A percentile compares a stretch with the other conserved stretches of the same genome.
Evolutionary conservation across 2,797 vertebrate genomes (phyloP).

Genomic region (Macropodus opercularis): DNA sequence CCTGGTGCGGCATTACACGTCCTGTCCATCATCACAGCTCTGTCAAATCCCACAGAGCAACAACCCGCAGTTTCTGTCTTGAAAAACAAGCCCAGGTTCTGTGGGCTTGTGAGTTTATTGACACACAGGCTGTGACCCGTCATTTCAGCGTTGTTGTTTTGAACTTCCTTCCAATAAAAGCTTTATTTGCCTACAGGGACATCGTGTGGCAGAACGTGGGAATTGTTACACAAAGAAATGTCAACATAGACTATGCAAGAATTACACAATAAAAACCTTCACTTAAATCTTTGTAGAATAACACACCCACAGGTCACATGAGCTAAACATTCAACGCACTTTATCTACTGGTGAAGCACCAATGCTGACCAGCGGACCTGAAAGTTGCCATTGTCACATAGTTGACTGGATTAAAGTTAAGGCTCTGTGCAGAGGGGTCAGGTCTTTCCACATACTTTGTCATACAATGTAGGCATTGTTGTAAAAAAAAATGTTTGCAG

Average conservation of each 20-base stretch:
- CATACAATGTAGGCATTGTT: not conserved
- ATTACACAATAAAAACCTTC: not conserved
- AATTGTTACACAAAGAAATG: not conserved
- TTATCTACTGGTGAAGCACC: not conserved
- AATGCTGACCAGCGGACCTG: not conserved
- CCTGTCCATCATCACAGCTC: not conserved
- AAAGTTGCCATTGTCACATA: not conserved
- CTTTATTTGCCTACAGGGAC: slow-evolving; percentile 61
- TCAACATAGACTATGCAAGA: not conserved
- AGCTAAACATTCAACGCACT: not conserved
- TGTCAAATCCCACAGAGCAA: not conserved
- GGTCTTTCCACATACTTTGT: not conserved
- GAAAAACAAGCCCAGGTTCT: not conserved
- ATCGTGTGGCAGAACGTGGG: slow-evolving; percentile 50
- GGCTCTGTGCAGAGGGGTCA: not conserved
- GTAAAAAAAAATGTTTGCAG: not conserved
- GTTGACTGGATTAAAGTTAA: not conserved
- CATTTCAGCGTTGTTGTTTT: slow-evolving; percentile 28
- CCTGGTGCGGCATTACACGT: slow-evolving; percentile 1
- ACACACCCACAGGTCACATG: not conserved
- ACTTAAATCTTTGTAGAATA: not conserved
- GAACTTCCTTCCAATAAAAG: slow-evolving; percentile 28
- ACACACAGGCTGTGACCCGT: slow-evolving; percentile 1
- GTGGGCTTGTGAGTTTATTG: not conserved
- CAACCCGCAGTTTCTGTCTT: not conserved